Percentiles rank a stretch among this genome's conserved stretches.
phyloP scores from a whole-genome alignment of 2,888 invertebrate species.

The Allophyes oxyacanthae region DNA sequence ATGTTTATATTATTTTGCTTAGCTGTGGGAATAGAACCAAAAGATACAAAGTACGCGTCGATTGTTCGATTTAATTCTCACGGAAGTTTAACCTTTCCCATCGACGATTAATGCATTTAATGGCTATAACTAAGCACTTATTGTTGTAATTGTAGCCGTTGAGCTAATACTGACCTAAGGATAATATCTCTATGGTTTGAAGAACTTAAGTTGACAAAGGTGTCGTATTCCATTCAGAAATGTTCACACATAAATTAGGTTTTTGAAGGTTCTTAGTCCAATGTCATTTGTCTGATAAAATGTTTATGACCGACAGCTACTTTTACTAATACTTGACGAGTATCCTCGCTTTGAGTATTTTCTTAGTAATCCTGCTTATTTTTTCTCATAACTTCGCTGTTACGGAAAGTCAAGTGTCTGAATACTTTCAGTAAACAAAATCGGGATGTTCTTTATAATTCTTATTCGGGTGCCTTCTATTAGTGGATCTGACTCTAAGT shows the following conservation, averaged over 20 bases:
- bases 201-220: conserved; percentile 3
- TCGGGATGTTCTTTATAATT: too few species aligned
- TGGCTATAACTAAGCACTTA: conserved; percentile 49
- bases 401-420: conserved; percentile 10
- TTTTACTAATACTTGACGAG: neutral
- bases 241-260: conserved; percentile 8
- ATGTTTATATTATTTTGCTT: conserved; percentile 16
- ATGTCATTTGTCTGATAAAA: conserved; percentile 10
- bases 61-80: conserved; percentile 73
- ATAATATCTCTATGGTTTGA: conserved; percentile 31
- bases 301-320: conserved; percentile 14
- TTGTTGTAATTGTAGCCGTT: conserved; percentile 41
- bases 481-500: too few species aligned
- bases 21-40: conserved; percentile 43
- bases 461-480: too few species aligned
- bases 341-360: conserved; percentile 1
- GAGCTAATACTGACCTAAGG: conserved; percentile 41
- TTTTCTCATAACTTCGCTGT: conserved; percentile 3
- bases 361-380: neutral
- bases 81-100: conserved; percentile 80
- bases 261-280: conserved; percentile 11
- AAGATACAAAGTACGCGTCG: conserved; percentile 40
- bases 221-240: conserved; percentile 3
- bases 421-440: too few species aligned
- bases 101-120: conserved; percentile 56